Conservation (phyloP, 2,888 invertebrate species). For the Crioceris asparagi region DNA sequence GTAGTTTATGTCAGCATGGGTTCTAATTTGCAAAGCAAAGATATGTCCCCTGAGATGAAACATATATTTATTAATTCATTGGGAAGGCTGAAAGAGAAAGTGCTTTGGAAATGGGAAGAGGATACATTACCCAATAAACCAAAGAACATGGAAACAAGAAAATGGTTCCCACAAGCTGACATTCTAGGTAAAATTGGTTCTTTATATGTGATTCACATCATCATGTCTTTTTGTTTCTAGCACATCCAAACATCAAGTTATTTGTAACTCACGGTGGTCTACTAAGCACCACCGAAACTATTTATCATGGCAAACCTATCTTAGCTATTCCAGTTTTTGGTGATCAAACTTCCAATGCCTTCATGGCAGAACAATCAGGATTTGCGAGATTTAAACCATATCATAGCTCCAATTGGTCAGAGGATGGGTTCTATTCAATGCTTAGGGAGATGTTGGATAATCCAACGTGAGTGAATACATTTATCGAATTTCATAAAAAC, state of each 20-base stretch:
- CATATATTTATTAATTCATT: conserved; percentile 47
- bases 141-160: conserved; percentile 33
- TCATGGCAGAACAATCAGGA: conserved; percentile 32
- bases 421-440: too few species aligned
- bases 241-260: conserved; percentile 43
- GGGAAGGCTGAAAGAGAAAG: conserved; percentile 47
- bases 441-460: conserved; percentile 39
- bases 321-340: conserved; percentile 43
- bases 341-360: conserved; percentile 42
- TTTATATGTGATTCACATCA: conserved; percentile 1
- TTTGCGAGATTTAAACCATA: conserved; percentile 9
- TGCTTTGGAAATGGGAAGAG: conserved; percentile 55
- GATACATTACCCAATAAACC: conserved; percentile 30
- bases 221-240: conserved; percentile 25
- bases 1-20: conserved; percentile 51
- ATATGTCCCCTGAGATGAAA: conserved; percentile 42
- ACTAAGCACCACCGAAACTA: conserved; percentile 45
- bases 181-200: conserved; percentile 34
- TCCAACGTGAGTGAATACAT: conserved; percentile 26
- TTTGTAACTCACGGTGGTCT: conserved; percentile 51
- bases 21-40: conserved; percentile 44
- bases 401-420: too few species aligned
- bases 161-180: conserved; percentile 29
- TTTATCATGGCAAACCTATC: conserved; percentile 40
- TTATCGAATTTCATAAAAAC: conserved; percentile 10